phyloP scores from a whole-genome alignment of 2,888 invertebrate species.

The Hyalella azteca region DNA sequence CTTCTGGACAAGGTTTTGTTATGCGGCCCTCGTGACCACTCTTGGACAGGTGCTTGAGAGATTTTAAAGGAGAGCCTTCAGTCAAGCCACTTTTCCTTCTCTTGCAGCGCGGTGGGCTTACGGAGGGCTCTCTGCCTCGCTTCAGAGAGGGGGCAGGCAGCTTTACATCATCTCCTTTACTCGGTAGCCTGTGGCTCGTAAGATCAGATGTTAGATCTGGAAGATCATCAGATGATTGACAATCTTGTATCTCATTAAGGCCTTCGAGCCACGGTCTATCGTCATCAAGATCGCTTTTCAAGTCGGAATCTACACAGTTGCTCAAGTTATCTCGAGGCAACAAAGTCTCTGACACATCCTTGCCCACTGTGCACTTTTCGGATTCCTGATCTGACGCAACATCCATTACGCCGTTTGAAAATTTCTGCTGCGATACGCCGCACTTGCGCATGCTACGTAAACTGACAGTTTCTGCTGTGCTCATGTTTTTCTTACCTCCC shows the following conservation, averaged over 20 bases:
- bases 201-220: background rate
- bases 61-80: background rate
- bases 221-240: conserved; percentile 3
- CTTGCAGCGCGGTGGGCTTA: background rate
- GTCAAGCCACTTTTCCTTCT: background rate
- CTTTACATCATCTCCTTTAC: too few relatives aligned
- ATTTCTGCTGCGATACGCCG: conserved; percentile 3
- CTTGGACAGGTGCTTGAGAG: background rate
- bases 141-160: background rate
- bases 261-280: background rate
- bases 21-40: background rate
- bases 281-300: background rate
- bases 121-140: background rate
- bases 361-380: too few relatives aligned
- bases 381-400: background rate
- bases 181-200: too few relatives aligned
- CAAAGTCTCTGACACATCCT: too few relatives aligned
- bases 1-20: background rate
- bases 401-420: conserved; percentile 4
- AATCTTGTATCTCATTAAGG: background rate
- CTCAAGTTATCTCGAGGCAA: too few relatives aligned
- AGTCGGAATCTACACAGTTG: background rate
- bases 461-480: background rate
- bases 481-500: background rate
- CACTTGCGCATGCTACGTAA: conserved; percentile 25